Base-by-base conservation (phyloP, 2,888 invertebrate species). In the Portevinia maculata region DNA sequence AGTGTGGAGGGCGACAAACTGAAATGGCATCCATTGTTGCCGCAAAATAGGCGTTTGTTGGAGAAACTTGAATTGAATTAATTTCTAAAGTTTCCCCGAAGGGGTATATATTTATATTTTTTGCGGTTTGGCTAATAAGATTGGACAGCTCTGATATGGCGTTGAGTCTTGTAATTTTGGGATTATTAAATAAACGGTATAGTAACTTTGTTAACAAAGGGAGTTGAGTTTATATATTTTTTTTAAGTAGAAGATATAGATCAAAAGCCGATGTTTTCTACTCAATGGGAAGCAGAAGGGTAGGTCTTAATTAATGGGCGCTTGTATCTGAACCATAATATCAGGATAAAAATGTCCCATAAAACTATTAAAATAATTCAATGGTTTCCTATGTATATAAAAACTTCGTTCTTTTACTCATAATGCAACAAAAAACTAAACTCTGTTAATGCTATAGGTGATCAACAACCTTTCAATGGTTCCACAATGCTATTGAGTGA, bases 51-150 rank as follows among this genome's bases (percentile, higher is more conserved):
- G 70, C 81, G 70, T 90, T 89, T 90, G 89, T 89, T 89, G 87
- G 86, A 86, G 88, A 88, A 90, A 90, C 89, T 89, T 88, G 88
- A 90, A 90, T 90, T 90, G 90, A 90, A 90, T 90, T 88, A 87
- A 90, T 90, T 90, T 89, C 86, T 84, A 84, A 85, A 85, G 83
- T 85, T 79, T 83, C 84, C 84, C 83, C 64, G 28, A 57, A 52
- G 71, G 78, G 78, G 60, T 11, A 3, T 48, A n/a, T 57, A n/a
- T 41, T 55, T 9, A 9, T 59, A 44, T 53, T 41, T 34, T 59
- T 17, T 59, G 3, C 37, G 24, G 50, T 44, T 50, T 1, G 8
- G 17, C 44, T 48, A 37, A 59, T 44, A 34, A 74, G 65, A 62
- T 73, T 53, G 55, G 59, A 69, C 41, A 30, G 15, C 13, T 21